phyloP scores from a whole-genome alignment of 37 sponge, comb jelly and placozoan genomes.

The Halisarca cf. caerulea region DNA sequence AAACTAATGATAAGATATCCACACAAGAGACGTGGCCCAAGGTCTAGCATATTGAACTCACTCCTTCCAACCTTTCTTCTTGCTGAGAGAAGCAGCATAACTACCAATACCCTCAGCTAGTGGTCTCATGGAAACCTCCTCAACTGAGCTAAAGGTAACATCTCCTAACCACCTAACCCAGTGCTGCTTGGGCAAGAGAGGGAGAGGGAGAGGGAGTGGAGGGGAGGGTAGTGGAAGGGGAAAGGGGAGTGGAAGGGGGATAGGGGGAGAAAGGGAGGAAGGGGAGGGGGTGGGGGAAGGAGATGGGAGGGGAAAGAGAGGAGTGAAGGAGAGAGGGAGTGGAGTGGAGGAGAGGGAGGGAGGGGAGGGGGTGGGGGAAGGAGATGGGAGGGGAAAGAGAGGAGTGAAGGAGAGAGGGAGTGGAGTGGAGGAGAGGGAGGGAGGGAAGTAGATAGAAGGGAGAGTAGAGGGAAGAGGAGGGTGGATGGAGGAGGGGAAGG shows the following conservation, averaged over 20 bases:
- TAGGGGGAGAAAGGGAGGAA: background rate
- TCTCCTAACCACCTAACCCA: conserved; percentile 79
- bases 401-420: too few relatives aligned
- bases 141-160: conserved; percentile 42
- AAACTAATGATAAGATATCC: too few relatives aligned
- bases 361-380: too few relatives aligned
- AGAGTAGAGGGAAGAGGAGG: too few relatives aligned
- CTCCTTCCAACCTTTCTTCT: background rate
- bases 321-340: background rate
- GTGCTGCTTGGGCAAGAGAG: conserved; percentile 23
- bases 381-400: too few relatives aligned
- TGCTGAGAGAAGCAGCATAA: too few relatives aligned
- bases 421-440: too few relatives aligned
- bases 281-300: background rate
- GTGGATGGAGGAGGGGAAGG: too few relatives aligned
- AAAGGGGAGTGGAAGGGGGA: background rate
- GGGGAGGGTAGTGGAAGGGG: too few relatives aligned
- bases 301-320: background rate
- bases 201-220: background rate
- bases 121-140: background rate
- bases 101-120: conserved; percentile 1
- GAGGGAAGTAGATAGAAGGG: too few relatives aligned
- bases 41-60: background rate
- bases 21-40: too few relatives aligned
- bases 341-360: background rate